Base-by-base conservation (phyloP, 2,797 vertebrate genomes). In the Pipistrellus nathusii region DNA sequence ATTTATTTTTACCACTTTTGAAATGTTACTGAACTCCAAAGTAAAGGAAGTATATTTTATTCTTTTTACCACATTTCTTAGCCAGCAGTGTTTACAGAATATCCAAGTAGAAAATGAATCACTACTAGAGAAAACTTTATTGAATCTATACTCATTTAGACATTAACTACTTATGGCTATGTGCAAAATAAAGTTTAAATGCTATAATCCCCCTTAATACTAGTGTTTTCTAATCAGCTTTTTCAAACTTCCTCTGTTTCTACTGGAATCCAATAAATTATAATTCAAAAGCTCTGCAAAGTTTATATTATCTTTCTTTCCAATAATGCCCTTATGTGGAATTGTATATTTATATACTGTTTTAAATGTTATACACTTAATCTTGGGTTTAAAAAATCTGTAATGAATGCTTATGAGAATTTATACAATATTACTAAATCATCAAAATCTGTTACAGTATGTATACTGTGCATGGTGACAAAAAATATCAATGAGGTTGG, bases 301-400 rank as follows among this genome's bases (percentile, higher is more conserved):
- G 66, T 76, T 75, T 88, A 78, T 38, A 62, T 46, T 57, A 41
- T 21, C 84, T 93, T 71, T 93, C 90, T 88, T 94, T 77, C 46
- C 41, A 78, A 81, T 55, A 32, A 85, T 57, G 8, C 68, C n/a
- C 7, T 94, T 66, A 75, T 83, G 30, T 27, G 66, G 48, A 8
- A 78, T 0, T 82, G 20, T 27, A n/a, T 64, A 91, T 25, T 71
- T 87, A 71, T 30, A 69, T 3, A 64, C 10, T 72, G 55, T 44
- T 92, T 48, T 48, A 27, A 78, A 59, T 82, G 11, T 92, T 83
- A 55, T 6, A 76, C 3, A 5, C 4, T 86, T 76, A 91, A 81
- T 82, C 23, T 9, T 68, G 11, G 14, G 32, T 44, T 32, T 23
- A 75, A 71, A 91, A 91, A 81, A 41, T n/a, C 41, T 90, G 20